These are phyloP conservation scores for Chalcis sispes DNA, from an alignment of 2,888 invertebrate species.

Conservation along the genomic window DNA sequence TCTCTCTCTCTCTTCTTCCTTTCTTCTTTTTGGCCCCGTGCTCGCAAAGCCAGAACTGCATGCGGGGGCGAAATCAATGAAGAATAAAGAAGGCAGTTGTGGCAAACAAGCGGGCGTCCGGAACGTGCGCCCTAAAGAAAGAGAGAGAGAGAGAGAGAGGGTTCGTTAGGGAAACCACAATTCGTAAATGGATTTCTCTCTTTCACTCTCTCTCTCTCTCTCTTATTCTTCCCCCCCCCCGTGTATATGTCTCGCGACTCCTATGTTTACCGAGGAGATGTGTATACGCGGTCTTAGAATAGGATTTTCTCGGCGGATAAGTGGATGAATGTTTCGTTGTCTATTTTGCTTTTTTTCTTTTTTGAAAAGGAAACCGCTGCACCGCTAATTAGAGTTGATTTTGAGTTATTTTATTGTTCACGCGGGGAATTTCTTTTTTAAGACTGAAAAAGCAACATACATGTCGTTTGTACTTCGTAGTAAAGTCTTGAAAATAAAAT, in stretches of 20 bases:
- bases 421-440: too few relatives aligned
- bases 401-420: too few relatives aligned
- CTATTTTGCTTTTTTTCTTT: background rate
- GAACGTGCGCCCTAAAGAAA: background rate
- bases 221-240: background rate
- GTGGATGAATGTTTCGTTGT: background rate
- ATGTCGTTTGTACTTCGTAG: too few relatives aligned
- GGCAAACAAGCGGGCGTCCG: constrained; percentile 6
- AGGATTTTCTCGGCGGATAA: background rate
- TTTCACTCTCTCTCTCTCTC: too few relatives aligned
- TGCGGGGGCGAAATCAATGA: constrained; percentile 44
- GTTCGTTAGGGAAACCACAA: constrained; percentile 39
- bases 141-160: too few relatives aligned
- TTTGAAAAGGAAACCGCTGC: too few relatives aligned
- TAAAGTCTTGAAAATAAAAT: too few relatives aligned
- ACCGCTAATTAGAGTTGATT: too few relatives aligned
- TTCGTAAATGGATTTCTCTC: constrained; percentile 35
- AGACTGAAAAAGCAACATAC: too few relatives aligned
- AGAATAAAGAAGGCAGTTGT: constrained; percentile 36
- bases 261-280: background rate
- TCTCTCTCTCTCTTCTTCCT: background rate
- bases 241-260: background rate
- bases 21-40: too few relatives aligned
- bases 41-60: background rate
- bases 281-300: background rate